Percentiles rank a stretch among this genome's conserved stretches.
phyloP scores from a whole-genome alignment of 2,888 invertebrate genomes.

The Creontiades dilutus region DNA sequence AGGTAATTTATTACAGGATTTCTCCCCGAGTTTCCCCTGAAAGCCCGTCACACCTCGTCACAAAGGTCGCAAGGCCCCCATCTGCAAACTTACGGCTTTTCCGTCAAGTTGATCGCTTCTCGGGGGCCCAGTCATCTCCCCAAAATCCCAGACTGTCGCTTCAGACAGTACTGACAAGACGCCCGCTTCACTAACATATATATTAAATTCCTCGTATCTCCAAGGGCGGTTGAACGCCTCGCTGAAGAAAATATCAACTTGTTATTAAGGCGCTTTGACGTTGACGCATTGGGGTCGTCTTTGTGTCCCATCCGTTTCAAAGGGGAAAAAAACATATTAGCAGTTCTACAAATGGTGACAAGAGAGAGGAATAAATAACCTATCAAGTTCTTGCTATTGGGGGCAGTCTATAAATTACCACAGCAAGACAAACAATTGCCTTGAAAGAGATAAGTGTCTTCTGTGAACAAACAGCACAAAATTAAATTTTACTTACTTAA shows the following conservation, averaged over 20 bases:
- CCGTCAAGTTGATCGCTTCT: conserved; percentile 1
- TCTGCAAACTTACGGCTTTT: neutral
- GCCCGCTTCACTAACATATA: neutral
- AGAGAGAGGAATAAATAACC: neutral
- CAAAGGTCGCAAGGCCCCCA: neutral
- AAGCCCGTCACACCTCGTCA: conserved; percentile 3
- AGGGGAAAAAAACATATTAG: neutral
- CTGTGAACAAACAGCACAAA: too few relatives aligned
- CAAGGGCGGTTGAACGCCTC: neutral
- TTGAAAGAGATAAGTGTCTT: too few relatives aligned
- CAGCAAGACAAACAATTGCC: too few relatives aligned
- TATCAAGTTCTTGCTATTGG: neutral
- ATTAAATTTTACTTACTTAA: too few relatives aligned
- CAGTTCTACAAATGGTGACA: neutral
- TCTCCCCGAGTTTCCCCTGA: neutral
- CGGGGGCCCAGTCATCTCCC: neutral
- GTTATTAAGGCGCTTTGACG: neutral
- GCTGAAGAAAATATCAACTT: conserved; percentile 7
- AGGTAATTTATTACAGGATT: too few relatives aligned
- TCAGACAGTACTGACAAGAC: neutral
- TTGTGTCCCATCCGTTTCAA: conserved; percentile 9
- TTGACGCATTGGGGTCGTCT: conserved; percentile 22
- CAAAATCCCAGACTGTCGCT: neutral
- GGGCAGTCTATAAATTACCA: neutral
- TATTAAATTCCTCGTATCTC: conserved; percentile 34